Base-by-base conservation (phyloP, 2,888 invertebrate genomes). In the Pimpla rufipes region DNA sequence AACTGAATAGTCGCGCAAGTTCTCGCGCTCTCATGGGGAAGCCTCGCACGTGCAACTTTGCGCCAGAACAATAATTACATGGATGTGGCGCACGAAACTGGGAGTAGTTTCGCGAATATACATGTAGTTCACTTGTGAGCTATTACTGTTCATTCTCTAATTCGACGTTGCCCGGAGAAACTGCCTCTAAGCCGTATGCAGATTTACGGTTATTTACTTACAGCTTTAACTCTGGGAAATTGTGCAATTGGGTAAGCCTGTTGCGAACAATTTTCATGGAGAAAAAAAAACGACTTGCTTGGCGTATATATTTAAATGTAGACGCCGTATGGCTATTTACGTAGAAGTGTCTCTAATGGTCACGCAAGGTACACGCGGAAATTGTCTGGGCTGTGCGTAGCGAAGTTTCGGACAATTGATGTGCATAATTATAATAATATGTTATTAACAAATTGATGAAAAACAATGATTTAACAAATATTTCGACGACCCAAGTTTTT, bases 61-160 rank as follows among this genome's bases (percentile, higher is more conserved):
- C 57, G 13, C 6, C 35, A n/a, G 16, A 35, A 35, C 57, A 59
- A 59, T 29, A 35, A 35, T 59, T 59, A 59, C 57, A 35, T 35
- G 57, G n/a, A 59, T 59, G n/a, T 59, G 35, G 57, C 57, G 29
- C 57, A 57, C 29, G 29, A 10, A 57, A 57, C 57, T 57, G 5
- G 29, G 11, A 57, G 57, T 57, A 57, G 57, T 57, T 57, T 0
- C 7, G 35, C 35, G n/a, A 35, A 59, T 35, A 35, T 59, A 59
- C 13, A 7, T 7, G 42, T n/a, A 59, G n/a, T 29, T 59, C 8
- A 13, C 35, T 6, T 35, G 57, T 7, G n/a, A 35, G 57, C 57
- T 59, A 59, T 59, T 59, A 59, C 29, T 1, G 57, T 59, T 35
- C 35, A 59, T 59, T 59, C 35, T 23, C 4, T 59, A 59, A 35